Evolutionary conservation across 2,888 invertebrate genomes (phyloP).

Genomic region (Heliothis peltigera): DNA sequence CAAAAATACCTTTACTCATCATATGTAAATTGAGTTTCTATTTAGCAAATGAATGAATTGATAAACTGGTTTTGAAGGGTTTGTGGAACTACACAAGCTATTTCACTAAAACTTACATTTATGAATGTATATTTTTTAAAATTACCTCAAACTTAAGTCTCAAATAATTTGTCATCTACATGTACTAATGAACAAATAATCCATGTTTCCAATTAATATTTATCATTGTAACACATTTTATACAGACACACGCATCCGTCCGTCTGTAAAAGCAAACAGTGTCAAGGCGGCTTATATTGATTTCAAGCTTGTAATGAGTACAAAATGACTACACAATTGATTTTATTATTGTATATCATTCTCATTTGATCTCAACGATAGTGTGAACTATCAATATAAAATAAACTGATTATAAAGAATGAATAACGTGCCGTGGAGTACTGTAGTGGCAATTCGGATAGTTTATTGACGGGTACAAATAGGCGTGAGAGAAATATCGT

Average conservation of each 20-base stretch:
- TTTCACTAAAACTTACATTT: conserved; percentile 16
- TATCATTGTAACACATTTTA: conserved; percentile 77
- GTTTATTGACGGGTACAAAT: conserved; percentile 26
- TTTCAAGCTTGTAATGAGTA: conserved; percentile 83
- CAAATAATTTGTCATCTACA: conserved; percentile 28
- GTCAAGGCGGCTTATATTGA: conserved; percentile 85
- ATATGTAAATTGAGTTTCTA: conserved; percentile 24
- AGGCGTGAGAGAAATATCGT: conserved; percentile 32
- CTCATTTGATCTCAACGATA: conserved; percentile 48
- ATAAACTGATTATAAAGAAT: conserved; percentile 15
- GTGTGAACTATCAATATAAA: conserved; percentile 26
- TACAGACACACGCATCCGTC: conserved; percentile 78
- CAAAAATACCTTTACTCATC: conserved; percentile 64
- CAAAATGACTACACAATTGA: conserved; percentile 72
- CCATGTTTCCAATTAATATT: conserved; percentile 71
- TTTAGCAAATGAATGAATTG: conserved; percentile 26
- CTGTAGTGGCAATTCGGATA: conserved; percentile 13
- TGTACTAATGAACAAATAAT: conserved; percentile 54
- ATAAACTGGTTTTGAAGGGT: conserved; percentile 10
- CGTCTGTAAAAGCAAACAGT: conserved; percentile 83
- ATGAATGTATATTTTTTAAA: conserved; percentile 20
- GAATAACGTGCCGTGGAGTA: conserved; percentile 4
- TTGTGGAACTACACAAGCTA: conserved; percentile 6
- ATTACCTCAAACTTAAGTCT: conserved; percentile 6
- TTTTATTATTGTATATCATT: conserved; percentile 67